phyloP scores from a whole-genome alignment of 2,888 invertebrate species.

The Oscheius sp. region DNA sequence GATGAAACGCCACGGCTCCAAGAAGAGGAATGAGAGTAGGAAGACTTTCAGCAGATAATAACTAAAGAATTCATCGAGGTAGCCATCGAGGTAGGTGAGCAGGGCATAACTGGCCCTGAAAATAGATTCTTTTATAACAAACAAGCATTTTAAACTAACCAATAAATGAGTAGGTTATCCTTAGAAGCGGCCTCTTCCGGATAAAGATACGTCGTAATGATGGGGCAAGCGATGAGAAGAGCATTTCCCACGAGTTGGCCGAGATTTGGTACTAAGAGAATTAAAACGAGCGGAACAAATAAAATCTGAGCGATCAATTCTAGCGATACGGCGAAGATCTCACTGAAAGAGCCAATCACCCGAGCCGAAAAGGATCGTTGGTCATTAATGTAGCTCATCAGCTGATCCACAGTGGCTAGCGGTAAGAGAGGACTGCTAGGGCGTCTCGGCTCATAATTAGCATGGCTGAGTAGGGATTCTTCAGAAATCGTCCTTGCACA shows the following conservation, averaged over 20 bases:
- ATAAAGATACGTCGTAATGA: slow-evolving; percentile 35
- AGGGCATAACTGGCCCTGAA: slow-evolving; percentile 27
- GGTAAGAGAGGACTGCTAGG: background rate
- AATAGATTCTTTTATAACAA: background rate
- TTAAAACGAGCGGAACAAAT: background rate
- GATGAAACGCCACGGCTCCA: slow-evolving; percentile 29
- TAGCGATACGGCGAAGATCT: background rate
- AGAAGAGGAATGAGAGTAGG: slow-evolving; percentile 32
- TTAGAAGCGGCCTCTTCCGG: slow-evolving; percentile 36
- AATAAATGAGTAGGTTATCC: slow-evolving; percentile 36
- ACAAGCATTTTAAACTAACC: background rate
- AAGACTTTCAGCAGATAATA: slow-evolving; percentile 39
- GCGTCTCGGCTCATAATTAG: no score
- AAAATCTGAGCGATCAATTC: background rate
- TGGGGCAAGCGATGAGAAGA: slow-evolving; percentile 37
- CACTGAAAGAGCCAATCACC: background rate
- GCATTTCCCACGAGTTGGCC: slow-evolving; percentile 28
- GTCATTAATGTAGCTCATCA: background rate
- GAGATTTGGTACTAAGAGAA: background rate
- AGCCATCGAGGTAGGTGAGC: slow-evolving; percentile 35
- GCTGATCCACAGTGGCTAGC: background rate
- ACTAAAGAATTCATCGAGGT: slow-evolving; percentile 32
- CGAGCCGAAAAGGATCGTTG: background rate
- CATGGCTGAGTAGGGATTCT: no score
- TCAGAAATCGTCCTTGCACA: no score